A percentile compares a stretch with the other conserved stretches of the same genome.
Evolutionary conservation across 1,140 invertebrate genomes (phyloP).

Genomic region (Mercenaria mercenaria): DNA sequence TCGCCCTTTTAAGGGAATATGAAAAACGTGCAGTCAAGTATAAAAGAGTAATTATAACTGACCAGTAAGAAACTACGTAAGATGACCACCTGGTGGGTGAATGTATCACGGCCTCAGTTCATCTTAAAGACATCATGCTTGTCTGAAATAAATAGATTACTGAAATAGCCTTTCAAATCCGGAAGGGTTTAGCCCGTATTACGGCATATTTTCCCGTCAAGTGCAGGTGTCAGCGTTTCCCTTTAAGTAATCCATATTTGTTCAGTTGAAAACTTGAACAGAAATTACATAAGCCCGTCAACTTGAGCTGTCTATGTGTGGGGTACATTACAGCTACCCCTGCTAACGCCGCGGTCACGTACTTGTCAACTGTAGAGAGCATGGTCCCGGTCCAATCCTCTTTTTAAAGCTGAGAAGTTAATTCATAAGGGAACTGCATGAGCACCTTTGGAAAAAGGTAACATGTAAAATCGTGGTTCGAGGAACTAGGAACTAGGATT

Average conservation of each 20-base stretch:
- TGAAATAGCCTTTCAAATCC: background rate
- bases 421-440: no score
- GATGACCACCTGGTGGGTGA: background rate
- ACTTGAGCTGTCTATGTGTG: background rate
- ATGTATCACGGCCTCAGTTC: background rate
- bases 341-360: no score
- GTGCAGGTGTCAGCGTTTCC: slow-evolving; percentile 18
- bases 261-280: background rate
- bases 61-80: background rate
- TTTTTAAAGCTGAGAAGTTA: no score
- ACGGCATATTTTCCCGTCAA: background rate
- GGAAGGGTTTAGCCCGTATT: background rate
- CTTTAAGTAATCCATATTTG: background rate
- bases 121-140: background rate
- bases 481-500: no score
- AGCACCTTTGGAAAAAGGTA: no score
- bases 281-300: background rate
- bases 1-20: no score
- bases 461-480: no score
- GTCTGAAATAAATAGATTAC: slow-evolving; percentile 18
- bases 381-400: no score
- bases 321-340: background rate
- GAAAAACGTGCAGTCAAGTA: no score
- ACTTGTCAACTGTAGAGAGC: no score
- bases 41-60: no score